Base-by-base conservation (phyloP, 2,888 invertebrate genomes). In the Lasioglossum oenotherae region DNA sequence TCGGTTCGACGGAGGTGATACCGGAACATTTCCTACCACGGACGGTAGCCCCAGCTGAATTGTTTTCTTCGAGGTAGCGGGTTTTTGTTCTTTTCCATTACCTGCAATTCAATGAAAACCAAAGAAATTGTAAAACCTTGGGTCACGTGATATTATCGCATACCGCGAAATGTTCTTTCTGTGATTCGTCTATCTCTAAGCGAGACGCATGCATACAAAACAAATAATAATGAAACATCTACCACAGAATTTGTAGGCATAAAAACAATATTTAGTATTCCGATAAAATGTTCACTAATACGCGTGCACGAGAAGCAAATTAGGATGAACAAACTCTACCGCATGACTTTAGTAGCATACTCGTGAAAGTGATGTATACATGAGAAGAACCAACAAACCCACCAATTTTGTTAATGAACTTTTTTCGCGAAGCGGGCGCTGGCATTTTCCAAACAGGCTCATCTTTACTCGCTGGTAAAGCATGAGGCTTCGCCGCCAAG, bases 401-500 rank as follows among this genome's bases (percentile, higher is more conserved):
- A 94, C 94, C 94, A 89, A 93, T 94, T 93, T 94, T 95, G 90
- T 96, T 96, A 91, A 96, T 95, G 91, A 96, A 96, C 88, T 96
- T 96, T 91, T 95, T 94, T 84, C 93, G 93, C 67, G 94, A 93
- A 49, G 91, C 91, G 74, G 94, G 93, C 77, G 94, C 92, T 84
- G 93, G 93, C 89, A 93, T 94, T 92, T 95, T 95, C 94, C 93
- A 94, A 75, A 92, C 87, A 41, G 94, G 90, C 84, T 94, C 93
- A 87, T 94, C 93, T 90, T 94, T 95, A 87, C 86, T 89, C 53
- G 92, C 89, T 16, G 91, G 88, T 72, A 91, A 89, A 72, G 92
- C 89, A 86, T 93, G 93, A 67, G 96, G 95, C 89, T 96, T 96
- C 14, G 95, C 95, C 72, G 96, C 96, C 85, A 96, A 96, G 67